A percentile compares a stretch with the other conserved stretches of the same genome.
Evolutionary conservation across 2,797 vertebrate species (phyloP).

Genomic region (Psittacula echo): DNA sequence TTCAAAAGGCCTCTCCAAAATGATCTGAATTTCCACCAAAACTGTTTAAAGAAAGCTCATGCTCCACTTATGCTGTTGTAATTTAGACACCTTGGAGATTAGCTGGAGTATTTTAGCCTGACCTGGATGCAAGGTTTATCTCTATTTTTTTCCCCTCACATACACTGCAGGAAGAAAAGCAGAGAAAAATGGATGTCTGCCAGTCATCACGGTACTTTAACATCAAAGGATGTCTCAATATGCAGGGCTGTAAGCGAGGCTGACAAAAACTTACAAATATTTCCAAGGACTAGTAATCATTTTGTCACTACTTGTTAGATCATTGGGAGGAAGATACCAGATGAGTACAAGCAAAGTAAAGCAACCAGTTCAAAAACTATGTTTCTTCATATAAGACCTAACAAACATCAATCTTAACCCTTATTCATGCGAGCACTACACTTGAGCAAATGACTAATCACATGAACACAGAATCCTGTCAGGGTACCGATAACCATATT

Average conservation of each 20-base stretch:
- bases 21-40: slow-evolving; percentile 11
- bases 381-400: background rate
- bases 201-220: background rate
- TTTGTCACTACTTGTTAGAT: slow-evolving; percentile 28
- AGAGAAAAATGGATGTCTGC: background rate
- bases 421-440: background rate
- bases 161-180: background rate
- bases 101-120: background rate
- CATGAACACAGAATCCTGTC: background rate
- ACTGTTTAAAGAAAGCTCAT: slow-evolving; percentile 17
- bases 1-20: slow-evolving; percentile 8
- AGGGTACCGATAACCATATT: background rate
- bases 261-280: background rate
- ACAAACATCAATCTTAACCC: background rate
- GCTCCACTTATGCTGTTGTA: background rate
- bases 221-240: slow-evolving; percentile 6
- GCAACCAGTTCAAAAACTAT: background rate
- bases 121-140: background rate
- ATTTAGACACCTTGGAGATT: background rate
- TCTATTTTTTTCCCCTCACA: background rate
- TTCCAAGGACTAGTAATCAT: background rate
- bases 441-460: background rate
- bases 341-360: background rate
- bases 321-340: background rate
- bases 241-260: background rate